Evolutionary conservation across 2,113 vertebrate genomes (phyloP).

Genomic region (Eupsittula cactorum): DNA sequence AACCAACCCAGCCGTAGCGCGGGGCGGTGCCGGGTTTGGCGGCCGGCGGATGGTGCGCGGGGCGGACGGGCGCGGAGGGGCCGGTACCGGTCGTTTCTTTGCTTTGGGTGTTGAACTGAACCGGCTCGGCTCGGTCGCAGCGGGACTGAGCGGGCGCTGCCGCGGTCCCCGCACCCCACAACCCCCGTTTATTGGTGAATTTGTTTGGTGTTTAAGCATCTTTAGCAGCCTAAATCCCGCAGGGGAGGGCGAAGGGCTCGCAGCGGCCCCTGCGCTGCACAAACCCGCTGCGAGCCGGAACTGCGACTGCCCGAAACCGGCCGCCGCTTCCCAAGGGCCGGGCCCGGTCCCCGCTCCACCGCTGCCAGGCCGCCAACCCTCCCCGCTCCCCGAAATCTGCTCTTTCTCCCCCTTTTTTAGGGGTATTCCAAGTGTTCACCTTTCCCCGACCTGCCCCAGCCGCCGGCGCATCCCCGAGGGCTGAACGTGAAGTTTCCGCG

Average conservation of each 20-base stretch:
- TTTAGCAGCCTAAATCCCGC: not conserved
- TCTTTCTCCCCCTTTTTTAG: not conserved
- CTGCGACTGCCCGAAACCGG: not conserved
- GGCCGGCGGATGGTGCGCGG: not conserved
- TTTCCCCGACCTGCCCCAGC: not conserved
- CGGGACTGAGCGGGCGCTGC: not conserved
- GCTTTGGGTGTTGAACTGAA: not conserved
- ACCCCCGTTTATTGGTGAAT: not conserved
- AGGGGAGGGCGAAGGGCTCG: too few species aligned
- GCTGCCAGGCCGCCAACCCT: not conserved
- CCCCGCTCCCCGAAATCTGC: not conserved
- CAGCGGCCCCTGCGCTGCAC: too few species aligned
- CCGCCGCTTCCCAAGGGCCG: not conserved
- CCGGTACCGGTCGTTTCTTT: rapidly evolving
- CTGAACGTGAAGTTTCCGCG: not conserved
- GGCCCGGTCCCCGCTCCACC: not conserved
- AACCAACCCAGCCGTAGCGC: rapidly evolving
- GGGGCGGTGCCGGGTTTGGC: not conserved
- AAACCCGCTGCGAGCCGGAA: too few species aligned
- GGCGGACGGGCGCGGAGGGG: not conserved
- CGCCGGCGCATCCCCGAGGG: not conserved
- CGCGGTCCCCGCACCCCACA: not conserved
- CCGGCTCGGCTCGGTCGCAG: not conserved
- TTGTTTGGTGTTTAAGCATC: not conserved
- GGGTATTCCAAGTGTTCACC: not conserved